Evolutionary conservation across 2,888 invertebrate genomes (phyloP), one percentile per base, ranked within the genome.

Genomic region (Apodemia hepburni): DNA sequence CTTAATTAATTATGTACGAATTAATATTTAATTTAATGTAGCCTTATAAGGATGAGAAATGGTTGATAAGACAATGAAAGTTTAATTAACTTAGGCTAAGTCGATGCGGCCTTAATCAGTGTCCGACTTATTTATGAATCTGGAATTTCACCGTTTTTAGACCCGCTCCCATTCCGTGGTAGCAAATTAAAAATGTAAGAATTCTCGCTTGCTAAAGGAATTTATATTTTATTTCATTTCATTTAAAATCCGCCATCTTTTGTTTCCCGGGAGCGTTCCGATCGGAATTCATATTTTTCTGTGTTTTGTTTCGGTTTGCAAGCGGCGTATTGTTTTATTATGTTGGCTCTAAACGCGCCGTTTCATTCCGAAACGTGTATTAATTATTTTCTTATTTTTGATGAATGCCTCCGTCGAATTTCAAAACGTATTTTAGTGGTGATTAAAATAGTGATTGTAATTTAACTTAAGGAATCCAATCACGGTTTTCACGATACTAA

Each of bases 261-360:
- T 91, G 89, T 89, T 88, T 86, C 86, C 85, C 80, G 78, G 82
- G 82, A 72, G 81, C 80, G 82, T 81, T 81, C 77, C 85, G 85
- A 90, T 88, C 78, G 90, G 90, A 88, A 90, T 91, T 90, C 90
- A 91, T 91, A 91, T 91, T 91, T 91, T 91, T 89, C 90, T 91
- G 88, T 85, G 88, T 91, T 90, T 87, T 88, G 89, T 90, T 88
- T 86, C 84, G 85, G 81, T 82, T 85, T 82, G 82, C 82, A 82
- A 78, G 81, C 80, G 77, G 72, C 73, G 84, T 84, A 85, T 89
- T 87, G 88, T 89, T 89, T 89, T 89, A 84, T 89, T 89, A 76
- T 78, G 81, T 80, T 80, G 78, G 79, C 77, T 79, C 85, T 85
- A 85, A 76, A 82, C 82, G 83, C 82, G 84, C 79, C 81, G 82